Percentiles rank a stretch among this genome's conserved stretches.
These are phyloP conservation scores for Apocheima hispidaria DNA, from an alignment of 2,888 invertebrate species.

Conservation along the genomic window DNA sequence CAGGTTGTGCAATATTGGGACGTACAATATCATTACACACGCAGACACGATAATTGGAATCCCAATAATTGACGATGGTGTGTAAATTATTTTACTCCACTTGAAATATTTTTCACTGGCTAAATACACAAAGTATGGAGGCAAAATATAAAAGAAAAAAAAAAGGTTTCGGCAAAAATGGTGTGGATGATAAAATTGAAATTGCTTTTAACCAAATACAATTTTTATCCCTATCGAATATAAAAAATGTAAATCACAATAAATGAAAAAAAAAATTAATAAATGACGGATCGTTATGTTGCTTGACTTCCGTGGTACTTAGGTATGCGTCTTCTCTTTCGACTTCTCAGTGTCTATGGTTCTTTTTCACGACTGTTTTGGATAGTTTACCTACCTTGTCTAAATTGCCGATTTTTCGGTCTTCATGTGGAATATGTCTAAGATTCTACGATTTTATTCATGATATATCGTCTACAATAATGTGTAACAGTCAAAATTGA, in stretches of 20 bases:
- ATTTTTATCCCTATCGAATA: too few relatives aligned
- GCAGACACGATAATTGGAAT: too few relatives aligned
- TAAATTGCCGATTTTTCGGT: conserved; percentile 83
- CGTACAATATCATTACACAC: too few relatives aligned
- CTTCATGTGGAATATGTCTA: conserved; percentile 71
- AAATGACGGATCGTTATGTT: conserved; percentile 44
- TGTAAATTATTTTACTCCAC: too few relatives aligned
- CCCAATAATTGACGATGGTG: too few relatives aligned
- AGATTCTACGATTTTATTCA: conserved; percentile 62
- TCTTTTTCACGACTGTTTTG: conserved; percentile 86
- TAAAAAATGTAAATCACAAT: not conserved
- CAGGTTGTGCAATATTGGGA: too few relatives aligned
- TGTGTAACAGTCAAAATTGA: conserved; percentile 70
- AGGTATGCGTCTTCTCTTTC: conserved; percentile 37
- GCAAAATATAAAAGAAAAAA: too few relatives aligned
- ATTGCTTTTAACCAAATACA: too few relatives aligned
- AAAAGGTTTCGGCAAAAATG: too few relatives aligned
- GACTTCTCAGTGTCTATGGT: conserved; percentile 70
- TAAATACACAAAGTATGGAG: too few relatives aligned
- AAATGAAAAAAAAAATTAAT: not conserved
- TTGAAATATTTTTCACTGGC: too few relatives aligned
- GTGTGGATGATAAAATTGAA: too few relatives aligned
- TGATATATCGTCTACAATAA: conserved; percentile 65
- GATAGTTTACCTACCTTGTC: conserved; percentile 82
- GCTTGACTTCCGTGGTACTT: conserved; percentile 51